Percentiles rank a stretch among this genome's conserved stretches.
Conservation (phyloP, 2,888 invertebrate species). For the Eucera pruinosa region DNA sequence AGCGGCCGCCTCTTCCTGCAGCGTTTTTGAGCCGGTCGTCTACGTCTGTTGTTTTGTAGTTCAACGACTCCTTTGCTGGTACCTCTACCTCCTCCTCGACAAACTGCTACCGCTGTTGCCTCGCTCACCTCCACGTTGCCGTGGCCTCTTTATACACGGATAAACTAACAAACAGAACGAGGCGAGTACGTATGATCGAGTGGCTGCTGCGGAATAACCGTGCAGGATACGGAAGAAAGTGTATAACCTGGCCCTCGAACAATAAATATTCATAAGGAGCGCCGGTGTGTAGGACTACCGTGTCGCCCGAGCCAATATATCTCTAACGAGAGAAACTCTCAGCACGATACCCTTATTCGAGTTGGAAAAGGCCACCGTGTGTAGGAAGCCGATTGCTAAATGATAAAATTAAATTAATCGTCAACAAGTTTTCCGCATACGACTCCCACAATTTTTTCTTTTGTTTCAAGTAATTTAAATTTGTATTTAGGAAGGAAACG, state of each 20-base stretch:
- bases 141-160: constrained; percentile 44
- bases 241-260: constrained; percentile 51
- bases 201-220: constrained; percentile 61
- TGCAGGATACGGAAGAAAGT: constrained; percentile 69
- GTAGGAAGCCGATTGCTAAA: constrained; percentile 28
- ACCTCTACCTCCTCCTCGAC: constrained; percentile 51
- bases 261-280: constrained; percentile 75
- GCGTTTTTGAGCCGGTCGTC: constrained; percentile 73
- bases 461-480: no score
- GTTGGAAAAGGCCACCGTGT: constrained; percentile 2
- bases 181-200: constrained; percentile 48
- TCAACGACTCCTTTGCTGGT: constrained; percentile 71
- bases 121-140: constrained; percentile 40
- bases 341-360: constrained; percentile 29
- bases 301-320: constrained; percentile 16
- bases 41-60: constrained; percentile 72
- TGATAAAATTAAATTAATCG: constrained; percentile 19
- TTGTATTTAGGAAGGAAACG: no score
- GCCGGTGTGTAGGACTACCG: constrained; percentile 54
- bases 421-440: neutral
- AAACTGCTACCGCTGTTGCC: constrained; percentile 16
- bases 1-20: constrained; percentile 58
- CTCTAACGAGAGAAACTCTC: constrained; percentile 42
- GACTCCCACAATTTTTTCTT: no score
- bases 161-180: constrained; percentile 62